Percentiles rank a stretch among this genome's conserved stretches.
Evolutionary conservation across 2,113 vertebrate genomes (phyloP).

Genomic region (Eolophus roseicapilla): DNA sequence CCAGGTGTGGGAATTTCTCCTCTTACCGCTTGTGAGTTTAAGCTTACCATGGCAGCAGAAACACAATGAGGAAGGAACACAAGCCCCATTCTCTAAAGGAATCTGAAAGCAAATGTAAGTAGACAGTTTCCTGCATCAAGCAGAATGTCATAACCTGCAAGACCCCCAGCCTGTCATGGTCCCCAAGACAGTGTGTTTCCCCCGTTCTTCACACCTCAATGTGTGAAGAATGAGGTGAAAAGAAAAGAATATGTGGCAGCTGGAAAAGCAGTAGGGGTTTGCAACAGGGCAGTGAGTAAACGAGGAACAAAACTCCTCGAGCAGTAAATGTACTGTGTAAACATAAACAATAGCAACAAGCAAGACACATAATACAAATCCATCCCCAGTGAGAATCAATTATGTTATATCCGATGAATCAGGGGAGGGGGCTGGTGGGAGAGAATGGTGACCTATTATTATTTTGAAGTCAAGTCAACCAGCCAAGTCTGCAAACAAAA

Average conservation of each 20-base stretch:
- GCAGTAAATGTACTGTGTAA: conserved; percentile 46
- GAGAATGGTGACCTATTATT: conserved; percentile 17
- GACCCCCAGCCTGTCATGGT: not conserved
- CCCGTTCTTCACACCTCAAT: not conserved
- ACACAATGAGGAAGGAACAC: not conserved
- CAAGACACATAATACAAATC: conserved; percentile 27
- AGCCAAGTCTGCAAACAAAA: conserved; percentile 57
- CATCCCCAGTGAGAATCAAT: conserved; percentile 27
- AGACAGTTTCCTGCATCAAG: not conserved
- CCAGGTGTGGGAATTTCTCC: not conserved
- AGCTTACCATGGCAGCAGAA: not conserved
- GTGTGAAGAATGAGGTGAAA: not conserved
- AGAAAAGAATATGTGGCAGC: not conserved
- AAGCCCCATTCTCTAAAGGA: not conserved
- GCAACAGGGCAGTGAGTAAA: conserved; percentile 11
- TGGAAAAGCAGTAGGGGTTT: conserved; percentile 29
- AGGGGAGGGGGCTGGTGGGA: not conserved
- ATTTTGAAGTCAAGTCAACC: conserved; percentile 58
- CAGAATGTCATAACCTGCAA: not conserved
- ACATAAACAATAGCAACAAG: conserved; percentile 52
- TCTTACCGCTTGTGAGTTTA: not conserved
- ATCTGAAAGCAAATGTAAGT: not conserved
- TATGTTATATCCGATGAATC: conserved; percentile 24
- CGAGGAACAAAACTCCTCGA: not conserved
- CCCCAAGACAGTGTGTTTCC: not conserved